Conservation (phyloP, 2,888 invertebrate genomes). For the Sphaerophoria rueppellii region DNA sequence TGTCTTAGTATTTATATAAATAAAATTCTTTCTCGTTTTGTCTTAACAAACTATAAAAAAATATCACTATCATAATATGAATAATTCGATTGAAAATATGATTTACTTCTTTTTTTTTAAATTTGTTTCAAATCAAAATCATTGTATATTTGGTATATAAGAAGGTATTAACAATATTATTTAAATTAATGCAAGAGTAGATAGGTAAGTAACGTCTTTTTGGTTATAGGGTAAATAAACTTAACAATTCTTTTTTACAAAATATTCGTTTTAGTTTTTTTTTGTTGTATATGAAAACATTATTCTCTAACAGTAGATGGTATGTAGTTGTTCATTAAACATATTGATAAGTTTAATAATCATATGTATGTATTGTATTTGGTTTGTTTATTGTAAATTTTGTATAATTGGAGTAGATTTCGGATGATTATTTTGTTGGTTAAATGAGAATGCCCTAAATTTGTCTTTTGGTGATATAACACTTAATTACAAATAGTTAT, state of each 20-base stretch:
- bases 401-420: slow-evolving; percentile 47
- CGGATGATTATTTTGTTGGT: slow-evolving; percentile 55
- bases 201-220: slow-evolving; percentile 24
- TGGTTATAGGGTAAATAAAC: slow-evolving; percentile 38
- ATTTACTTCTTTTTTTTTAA: neutral
- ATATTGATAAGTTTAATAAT: slow-evolving; percentile 23
- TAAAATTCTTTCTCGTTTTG: slow-evolving; percentile 29
- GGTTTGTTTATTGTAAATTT: slow-evolving; percentile 38
- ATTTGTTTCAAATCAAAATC: slow-evolving; percentile 39
- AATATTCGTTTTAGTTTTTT: slow-evolving; percentile 19
- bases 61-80: slow-evolving; percentile 50
- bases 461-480: slow-evolving; percentile 53
- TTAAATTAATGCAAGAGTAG: too few species aligned
- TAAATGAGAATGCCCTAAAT: slow-evolving; percentile 65
- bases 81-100: slow-evolving; percentile 31
- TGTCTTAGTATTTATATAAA: slow-evolving; percentile 57
- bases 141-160: slow-evolving; percentile 10
- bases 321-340: slow-evolving; percentile 33
- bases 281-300: slow-evolving; percentile 57
- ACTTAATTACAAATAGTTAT: slow-evolving; percentile 13
- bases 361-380: slow-evolving; percentile 30
- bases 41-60: slow-evolving; percentile 63
- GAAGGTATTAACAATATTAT: slow-evolving; percentile 9
- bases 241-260: slow-evolving; percentile 48
- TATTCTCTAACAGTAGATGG: slow-evolving; percentile 45